Evolutionary conservation across 2,888 invertebrate species (phyloP).

Genomic region (Plagodis pulveraria): DNA sequence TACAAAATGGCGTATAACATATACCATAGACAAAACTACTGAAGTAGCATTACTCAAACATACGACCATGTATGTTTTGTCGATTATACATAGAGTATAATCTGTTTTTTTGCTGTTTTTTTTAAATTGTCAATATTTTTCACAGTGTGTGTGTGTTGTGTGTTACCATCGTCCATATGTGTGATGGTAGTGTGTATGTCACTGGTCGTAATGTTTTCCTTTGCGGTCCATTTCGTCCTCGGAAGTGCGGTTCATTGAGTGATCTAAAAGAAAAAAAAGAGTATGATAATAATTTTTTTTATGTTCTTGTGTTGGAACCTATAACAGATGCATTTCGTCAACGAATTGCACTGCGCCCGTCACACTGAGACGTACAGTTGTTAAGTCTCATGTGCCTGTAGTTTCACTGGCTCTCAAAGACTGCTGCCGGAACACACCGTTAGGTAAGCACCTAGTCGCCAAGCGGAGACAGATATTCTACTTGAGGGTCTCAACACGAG

Average conservation of each 20-base stretch:
- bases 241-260: slow-evolving; percentile 74
- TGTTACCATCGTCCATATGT: slow-evolving; percentile 16
- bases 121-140: slow-evolving; percentile 11
- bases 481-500: no score
- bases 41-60: slow-evolving; percentile 16
- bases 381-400: no score
- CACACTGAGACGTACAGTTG: no score
- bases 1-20: slow-evolving; percentile 17
- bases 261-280: slow-evolving; percentile 55
- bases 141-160: neutral
- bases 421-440: neutral
- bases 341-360: no score
- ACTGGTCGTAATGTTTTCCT: slow-evolving; percentile 76
- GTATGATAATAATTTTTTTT: no score
- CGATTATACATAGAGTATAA: slow-evolving; percentile 9
- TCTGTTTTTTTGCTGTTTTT: slow-evolving; percentile 6
- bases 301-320: no score
- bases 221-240: slow-evolving; percentile 81
- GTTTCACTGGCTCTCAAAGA: neutral
- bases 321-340: no score
- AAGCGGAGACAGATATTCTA: no score
- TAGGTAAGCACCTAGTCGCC: no score
- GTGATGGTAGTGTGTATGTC: slow-evolving; percentile 35
- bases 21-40: slow-evolving; percentile 19
- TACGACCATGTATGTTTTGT: slow-evolving; percentile 19